These are phyloP conservation scores for Aelia acuminata DNA, from an alignment of 2,888 invertebrate species.

Conservation along the genomic window DNA sequence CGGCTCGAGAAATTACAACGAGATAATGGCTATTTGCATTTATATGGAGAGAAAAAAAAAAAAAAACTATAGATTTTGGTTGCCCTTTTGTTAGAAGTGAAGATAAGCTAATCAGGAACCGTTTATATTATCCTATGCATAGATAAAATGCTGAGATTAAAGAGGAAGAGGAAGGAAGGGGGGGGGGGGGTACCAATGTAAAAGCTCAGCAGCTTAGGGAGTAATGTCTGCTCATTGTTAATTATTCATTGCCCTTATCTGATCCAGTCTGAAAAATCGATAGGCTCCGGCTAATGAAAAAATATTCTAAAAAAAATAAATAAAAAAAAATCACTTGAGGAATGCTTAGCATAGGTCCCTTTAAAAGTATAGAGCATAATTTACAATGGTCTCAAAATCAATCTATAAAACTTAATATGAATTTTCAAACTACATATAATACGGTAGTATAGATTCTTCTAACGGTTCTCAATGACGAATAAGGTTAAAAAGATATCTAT, in stretches of 20 bases:
- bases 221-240: neutral
- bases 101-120: neutral
- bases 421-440: too few species aligned
- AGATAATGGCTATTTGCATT: conserved; percentile 37
- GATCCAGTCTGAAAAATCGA: neutral
- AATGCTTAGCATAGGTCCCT: too few species aligned
- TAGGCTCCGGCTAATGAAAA: neutral
- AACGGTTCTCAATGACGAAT: too few species aligned
- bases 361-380: too few species aligned
- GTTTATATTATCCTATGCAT: conserved; percentile 30
- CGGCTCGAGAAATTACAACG: conserved; percentile 3
- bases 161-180: too few species aligned
- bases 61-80: conserved; percentile 17
- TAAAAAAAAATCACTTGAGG: too few species aligned
- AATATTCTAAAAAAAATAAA: too few species aligned
- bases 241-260: conserved; percentile 2
- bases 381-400: too few species aligned
- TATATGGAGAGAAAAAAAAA: too few species aligned
- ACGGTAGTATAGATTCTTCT: too few species aligned
- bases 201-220: conserved; percentile 33
- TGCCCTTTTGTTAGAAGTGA: conserved; percentile 24
- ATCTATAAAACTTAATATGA: too few species aligned
- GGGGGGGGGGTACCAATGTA: neutral
- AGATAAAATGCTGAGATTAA: conserved; percentile 25
- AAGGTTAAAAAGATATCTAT: too few species aligned